Evolutionary conservation across 2,113 vertebrate species (phyloP).

Genomic region (Pelodiscus sinensis): DNA sequence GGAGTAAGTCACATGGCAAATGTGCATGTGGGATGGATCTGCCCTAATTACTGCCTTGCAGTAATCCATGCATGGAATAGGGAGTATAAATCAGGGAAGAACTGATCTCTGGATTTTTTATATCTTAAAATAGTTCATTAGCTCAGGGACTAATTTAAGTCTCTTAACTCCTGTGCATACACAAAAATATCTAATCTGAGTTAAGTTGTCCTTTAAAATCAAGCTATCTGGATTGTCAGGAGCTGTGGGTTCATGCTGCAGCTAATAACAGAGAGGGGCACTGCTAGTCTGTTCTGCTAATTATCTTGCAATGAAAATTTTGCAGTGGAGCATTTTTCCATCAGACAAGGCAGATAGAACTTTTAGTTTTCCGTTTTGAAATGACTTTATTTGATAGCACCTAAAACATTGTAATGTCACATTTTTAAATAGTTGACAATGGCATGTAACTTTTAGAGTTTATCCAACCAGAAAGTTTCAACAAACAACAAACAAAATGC

Average conservation of each 20-base stretch:
- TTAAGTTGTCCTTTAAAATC: not conserved
- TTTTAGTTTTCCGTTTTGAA: not conserved
- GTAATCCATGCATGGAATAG: not conserved
- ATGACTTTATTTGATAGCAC: not conserved
- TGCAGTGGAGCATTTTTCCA: not conserved
- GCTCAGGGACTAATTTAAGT: not conserved
- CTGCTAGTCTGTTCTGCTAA: not conserved
- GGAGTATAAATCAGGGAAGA: not conserved
- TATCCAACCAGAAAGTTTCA: not conserved
- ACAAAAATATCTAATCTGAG: not conserved
- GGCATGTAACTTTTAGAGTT: not conserved
- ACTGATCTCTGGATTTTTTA: fast-evolving
- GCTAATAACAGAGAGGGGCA: fast-evolving
- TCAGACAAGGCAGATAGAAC: not conserved
- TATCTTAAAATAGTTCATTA: fast-evolving
- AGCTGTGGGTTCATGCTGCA: not conserved
- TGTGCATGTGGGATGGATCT: fast-evolving
- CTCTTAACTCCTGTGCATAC: not conserved
- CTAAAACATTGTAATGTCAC: not conserved
- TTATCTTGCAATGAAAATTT: not conserved
- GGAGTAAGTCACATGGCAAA: not conserved
- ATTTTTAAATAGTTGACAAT: not conserved
- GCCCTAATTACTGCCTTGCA: not conserved
- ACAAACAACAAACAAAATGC: not conserved
- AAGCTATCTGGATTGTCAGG: not conserved